Conservation (phyloP, 2,888 invertebrate genomes). For the Microplitis deprimator region DNA sequence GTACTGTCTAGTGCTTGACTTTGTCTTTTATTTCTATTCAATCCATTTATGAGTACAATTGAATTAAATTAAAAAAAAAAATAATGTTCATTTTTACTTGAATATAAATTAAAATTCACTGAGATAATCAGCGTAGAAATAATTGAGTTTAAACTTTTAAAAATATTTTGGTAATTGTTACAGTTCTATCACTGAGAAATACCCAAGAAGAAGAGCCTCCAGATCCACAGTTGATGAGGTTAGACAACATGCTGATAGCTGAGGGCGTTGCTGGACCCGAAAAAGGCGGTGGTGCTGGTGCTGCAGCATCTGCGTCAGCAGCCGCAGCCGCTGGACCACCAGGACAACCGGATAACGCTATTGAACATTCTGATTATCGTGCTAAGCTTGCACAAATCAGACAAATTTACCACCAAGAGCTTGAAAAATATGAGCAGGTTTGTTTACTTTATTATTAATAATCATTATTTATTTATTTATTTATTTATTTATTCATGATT, state of each 20-base stretch:
- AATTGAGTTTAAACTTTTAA: no score
- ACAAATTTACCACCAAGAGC: conserved; percentile 98
- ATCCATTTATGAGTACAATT: conserved; percentile 10
- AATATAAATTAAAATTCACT: neutral
- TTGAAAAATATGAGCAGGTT: conserved; percentile 98
- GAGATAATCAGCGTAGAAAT: no score
- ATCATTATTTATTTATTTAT: conserved; percentile 4
- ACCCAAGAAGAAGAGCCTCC: conserved; percentile 98
- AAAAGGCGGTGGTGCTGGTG: conserved; percentile 91
- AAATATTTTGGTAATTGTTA: conserved; percentile 50
- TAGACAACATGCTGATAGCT: conserved; percentile 99
- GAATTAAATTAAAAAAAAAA: conserved; percentile 20
- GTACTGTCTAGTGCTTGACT: conserved; percentile 6
- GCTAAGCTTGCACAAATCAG: conserved; percentile 98
- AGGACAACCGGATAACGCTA: conserved; percentile 91
- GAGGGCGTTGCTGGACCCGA: conserved; percentile 98
- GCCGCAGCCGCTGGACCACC: conserved; percentile 82
- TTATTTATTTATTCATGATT: neutral
- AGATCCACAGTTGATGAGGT: conserved; percentile 97
- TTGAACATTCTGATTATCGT: conserved; percentile 99
- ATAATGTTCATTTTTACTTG: neutral
- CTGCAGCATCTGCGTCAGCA: conserved; percentile 91
- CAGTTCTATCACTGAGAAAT: conserved; percentile 93
- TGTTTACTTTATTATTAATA: conserved; percentile 25
- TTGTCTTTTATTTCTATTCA: conserved; percentile 12